These are phyloP conservation scores for Aspidiotus rigidus DNA, from an alignment of 2,888 invertebrate species.

Conservation along the genomic window DNA sequence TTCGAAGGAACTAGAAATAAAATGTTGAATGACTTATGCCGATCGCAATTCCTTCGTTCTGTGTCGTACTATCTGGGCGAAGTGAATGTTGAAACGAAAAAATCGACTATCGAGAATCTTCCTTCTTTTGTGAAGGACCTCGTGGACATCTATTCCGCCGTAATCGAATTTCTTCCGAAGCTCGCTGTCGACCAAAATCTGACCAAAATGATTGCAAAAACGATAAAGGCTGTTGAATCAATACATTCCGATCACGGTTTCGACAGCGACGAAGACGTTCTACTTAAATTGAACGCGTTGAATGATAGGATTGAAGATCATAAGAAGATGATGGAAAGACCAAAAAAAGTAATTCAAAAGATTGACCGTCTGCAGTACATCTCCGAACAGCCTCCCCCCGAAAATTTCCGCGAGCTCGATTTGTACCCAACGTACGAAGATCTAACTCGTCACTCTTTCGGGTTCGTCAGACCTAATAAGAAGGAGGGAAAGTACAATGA, in stretches of 20 bases:
- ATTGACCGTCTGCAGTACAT: conserved; percentile 41
- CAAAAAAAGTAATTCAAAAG: conserved; percentile 40
- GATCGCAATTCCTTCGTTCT: conserved; percentile 14
- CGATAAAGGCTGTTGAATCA: conserved; percentile 38
- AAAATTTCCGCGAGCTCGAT: conserved; percentile 48
- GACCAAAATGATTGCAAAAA: conserved; percentile 39
- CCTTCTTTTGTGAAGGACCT: conserved; percentile 39
- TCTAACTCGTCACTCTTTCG: conserved; percentile 42
- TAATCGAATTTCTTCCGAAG: conserved; percentile 42
- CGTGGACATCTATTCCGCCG: conserved; percentile 40
- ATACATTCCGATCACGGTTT: conserved; percentile 37
- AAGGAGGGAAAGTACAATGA: conserved; percentile 54
- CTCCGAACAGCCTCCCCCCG: conserved; percentile 42
- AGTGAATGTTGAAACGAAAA: conserved; percentile 34
- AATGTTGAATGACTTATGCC: conserved; percentile 16
- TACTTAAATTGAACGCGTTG: conserved; percentile 30
- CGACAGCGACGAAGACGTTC: conserved; percentile 27
- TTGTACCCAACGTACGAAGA: conserved; percentile 49
- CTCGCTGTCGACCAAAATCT: conserved; percentile 41
- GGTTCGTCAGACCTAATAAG: conserved; percentile 51
- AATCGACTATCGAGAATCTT: conserved; percentile 37
- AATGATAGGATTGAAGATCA: conserved; percentile 31
- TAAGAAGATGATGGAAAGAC: conserved; percentile 30
- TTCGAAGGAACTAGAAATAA: conserved; percentile 8
- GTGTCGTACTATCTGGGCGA: conserved; percentile 35